A percentile compares a stretch with the other conserved stretches of the same genome.
These are phyloP conservation scores for Sebastes nivosus DNA, from an alignment of 2,797 vertebrate species.

Conservation along the genomic window DNA sequence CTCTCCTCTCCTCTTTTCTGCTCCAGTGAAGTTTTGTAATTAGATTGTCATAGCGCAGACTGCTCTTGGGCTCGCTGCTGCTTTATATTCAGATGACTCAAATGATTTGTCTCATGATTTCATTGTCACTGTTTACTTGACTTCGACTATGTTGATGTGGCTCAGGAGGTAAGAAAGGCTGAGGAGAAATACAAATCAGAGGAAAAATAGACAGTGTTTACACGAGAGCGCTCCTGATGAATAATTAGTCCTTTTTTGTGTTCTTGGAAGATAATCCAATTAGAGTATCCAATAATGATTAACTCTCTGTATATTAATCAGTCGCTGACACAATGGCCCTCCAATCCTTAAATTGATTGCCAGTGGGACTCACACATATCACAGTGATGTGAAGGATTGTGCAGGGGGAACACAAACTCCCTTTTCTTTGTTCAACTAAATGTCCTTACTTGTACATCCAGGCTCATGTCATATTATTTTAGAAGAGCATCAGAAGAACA, in stretches of 20 bases:
- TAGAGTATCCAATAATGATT: conserved; percentile 72
- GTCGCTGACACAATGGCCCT: conserved; percentile 57
- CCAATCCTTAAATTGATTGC: conserved; percentile 51
- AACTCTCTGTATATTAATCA: conserved; percentile 71
- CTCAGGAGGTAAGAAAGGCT: conserved; percentile 69
- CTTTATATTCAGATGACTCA: conserved; percentile 74
- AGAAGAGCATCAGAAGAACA: conserved; percentile 7
- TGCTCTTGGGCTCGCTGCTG: conserved; percentile 63
- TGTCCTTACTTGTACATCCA: conserved; percentile 36
- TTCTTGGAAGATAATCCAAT: conserved; percentile 78
- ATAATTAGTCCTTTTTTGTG: conserved; percentile 80
- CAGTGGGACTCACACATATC: conserved; percentile 38
- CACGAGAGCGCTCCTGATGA: conserved; percentile 67
- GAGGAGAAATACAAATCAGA: conserved; percentile 59
- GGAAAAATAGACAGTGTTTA: conserved; percentile 66
- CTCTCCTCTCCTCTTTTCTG: conserved; percentile 50
- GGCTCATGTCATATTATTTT: conserved; percentile 19
- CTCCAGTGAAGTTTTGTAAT: conserved; percentile 75
- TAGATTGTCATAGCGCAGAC: conserved; percentile 70
- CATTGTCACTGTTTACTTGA: conserved; percentile 79
- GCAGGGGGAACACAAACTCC: neutral
- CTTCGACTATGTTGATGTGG: conserved; percentile 71
- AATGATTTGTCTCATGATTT: conserved; percentile 77
- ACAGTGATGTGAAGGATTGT: conserved; percentile 8
- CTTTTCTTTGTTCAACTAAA: conserved; percentile 15